These are phyloP conservation scores for Polydesmus complanatus DNA, from an alignment of 2,888 invertebrate genomes.

Conservation along the genomic window DNA sequence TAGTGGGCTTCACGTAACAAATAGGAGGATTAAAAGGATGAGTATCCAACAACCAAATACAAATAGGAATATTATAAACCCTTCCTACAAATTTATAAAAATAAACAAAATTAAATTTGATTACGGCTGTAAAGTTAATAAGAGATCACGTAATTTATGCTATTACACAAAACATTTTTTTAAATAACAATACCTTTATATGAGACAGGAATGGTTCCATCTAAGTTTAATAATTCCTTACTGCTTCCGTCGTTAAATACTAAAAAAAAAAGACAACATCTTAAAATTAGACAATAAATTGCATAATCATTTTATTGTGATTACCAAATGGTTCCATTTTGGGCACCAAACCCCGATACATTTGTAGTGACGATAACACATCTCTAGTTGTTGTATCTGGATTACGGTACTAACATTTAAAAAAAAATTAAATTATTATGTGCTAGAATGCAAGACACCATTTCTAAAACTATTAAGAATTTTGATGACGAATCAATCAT, in stretches of 20 bases:
- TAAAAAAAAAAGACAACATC: constrained; percentile 28
- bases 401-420: constrained; percentile 48
- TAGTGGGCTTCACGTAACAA: constrained; percentile 73
- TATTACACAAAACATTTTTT: no score
- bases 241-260: constrained; percentile 77
- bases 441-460: neutral
- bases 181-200: constrained; percentile 54
- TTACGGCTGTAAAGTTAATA: neutral
- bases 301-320: neutral
- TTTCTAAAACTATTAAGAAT: neutral
- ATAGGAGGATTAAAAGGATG: constrained; percentile 94
- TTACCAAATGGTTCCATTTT: constrained; percentile 54
- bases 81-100: constrained; percentile 41
- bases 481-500: neutral
- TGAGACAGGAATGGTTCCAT: constrained; percentile 82
- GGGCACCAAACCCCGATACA: constrained; percentile 51
- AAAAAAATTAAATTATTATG: neutral
- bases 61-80: constrained; percentile 89
- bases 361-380: constrained; percentile 46
- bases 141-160: neutral
- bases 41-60: constrained; percentile 91
- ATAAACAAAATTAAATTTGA: neutral
- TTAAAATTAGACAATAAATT: neutral
- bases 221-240: constrained; percentile 66
- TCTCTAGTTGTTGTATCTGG: constrained; percentile 51